Conservation (phyloP, 1,140 invertebrate genomes). For the Euwallacea fornicatus region DNA sequence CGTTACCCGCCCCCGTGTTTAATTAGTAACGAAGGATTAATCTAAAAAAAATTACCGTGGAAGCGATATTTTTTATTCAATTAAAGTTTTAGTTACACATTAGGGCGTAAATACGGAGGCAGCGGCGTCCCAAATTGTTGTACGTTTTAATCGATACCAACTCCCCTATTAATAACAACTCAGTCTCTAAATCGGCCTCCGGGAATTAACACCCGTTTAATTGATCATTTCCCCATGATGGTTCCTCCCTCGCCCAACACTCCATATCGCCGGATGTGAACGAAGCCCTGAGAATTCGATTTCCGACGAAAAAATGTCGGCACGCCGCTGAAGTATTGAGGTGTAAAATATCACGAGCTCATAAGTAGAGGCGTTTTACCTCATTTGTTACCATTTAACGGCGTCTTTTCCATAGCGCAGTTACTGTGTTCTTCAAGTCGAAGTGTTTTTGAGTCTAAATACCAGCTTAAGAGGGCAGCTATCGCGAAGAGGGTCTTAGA, state of each 20-base stretch:
- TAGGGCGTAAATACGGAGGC: background rate
- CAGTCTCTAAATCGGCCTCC: too few relatives aligned
- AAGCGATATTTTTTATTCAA: constrained; percentile 23
- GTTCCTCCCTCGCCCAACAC: too few relatives aligned
- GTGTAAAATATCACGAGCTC: constrained; percentile 11
- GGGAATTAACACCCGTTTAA: too few relatives aligned
- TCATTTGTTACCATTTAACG: constrained; percentile 8
- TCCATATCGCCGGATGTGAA: too few relatives aligned
- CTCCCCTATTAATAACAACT: too few relatives aligned
- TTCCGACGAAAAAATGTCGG: background rate
- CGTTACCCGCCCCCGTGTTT: constrained; percentile 18
- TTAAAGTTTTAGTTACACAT: constrained; percentile 20
- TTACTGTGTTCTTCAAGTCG: background rate
- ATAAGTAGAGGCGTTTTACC: constrained; percentile 20
- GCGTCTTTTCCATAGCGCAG: background rate
- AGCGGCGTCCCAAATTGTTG: background rate
- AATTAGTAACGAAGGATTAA: constrained; percentile 27
- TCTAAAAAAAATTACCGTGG: constrained; percentile 25
- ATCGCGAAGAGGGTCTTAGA: background rate
- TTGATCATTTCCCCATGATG: too few relatives aligned
- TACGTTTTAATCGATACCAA: too few relatives aligned
- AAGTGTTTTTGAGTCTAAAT: background rate
- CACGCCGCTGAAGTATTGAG: constrained; percentile 10
- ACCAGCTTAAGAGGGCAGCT: background rate
- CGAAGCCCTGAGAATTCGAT: too few relatives aligned